Evolutionary conservation across 1,140 invertebrate species (phyloP).

Genomic region (Drosophila ohnishii): DNA sequence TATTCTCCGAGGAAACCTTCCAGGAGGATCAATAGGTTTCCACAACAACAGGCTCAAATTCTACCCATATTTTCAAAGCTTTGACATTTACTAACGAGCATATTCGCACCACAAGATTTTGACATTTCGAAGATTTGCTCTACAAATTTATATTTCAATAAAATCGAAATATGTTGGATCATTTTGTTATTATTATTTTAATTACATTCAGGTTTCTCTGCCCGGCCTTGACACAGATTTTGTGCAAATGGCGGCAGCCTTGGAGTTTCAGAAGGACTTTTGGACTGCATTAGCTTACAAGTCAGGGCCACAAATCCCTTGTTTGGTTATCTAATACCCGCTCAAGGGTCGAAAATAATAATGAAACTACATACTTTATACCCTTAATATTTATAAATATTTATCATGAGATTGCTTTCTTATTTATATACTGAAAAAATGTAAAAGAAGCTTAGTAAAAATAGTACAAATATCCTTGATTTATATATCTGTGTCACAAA

Average conservation of each 20-base stretch:
- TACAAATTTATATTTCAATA: not conserved
- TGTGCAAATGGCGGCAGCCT: slow-evolving; percentile 21
- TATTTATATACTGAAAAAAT: not conserved
- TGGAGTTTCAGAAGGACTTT: not conserved
- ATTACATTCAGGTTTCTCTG: not conserved
- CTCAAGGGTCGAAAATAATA: slow-evolving; percentile 28
- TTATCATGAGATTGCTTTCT: not conserved
- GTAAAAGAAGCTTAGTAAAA: not conserved
- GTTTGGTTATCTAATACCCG: slow-evolving; percentile 72
- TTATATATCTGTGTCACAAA: not conserved
- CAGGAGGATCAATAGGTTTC: not conserved
- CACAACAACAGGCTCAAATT: too few relatives aligned
- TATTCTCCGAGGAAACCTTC: not conserved
- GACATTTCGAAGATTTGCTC: not conserved
- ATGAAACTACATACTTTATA: not conserved
- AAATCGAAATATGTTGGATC: not conserved
- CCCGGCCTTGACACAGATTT: slow-evolving; percentile 27
- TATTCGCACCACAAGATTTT: not conserved
- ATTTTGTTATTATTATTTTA: not conserved
- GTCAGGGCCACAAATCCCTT: slow-evolving; percentile 43
- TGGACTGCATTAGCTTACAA: not conserved
- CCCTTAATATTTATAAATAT: not conserved
- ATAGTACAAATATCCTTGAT: not conserved
- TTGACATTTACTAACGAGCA: not conserved
- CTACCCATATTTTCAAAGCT: not conserved